These are phyloP conservation scores for Phaenicophaeus curvirostris DNA, from an alignment of 2,797 vertebrate species.

Conservation along the genomic window DNA sequence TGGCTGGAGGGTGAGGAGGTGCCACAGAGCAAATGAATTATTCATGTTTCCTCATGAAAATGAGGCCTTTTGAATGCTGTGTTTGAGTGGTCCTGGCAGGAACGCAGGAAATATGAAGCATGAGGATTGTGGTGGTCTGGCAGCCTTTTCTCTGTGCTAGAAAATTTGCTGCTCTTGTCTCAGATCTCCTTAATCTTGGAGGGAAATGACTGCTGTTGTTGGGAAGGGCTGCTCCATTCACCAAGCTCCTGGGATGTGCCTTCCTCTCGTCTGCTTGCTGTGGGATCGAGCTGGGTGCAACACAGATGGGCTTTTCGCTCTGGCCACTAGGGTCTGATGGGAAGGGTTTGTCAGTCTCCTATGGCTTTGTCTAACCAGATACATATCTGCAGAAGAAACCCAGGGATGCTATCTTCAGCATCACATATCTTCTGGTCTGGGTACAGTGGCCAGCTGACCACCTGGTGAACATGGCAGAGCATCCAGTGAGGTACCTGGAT, in stretches of 20 bases:
- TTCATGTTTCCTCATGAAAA: background rate
- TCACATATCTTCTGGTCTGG: background rate
- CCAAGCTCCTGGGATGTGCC: background rate
- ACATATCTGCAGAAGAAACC: background rate
- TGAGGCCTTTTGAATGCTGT: background rate
- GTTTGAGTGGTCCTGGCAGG: background rate
- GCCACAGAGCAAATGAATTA: background rate
- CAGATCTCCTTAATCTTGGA: background rate
- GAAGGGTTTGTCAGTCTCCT: background rate
- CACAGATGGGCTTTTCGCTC: background rate
- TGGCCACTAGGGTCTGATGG: background rate
- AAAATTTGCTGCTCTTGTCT: background rate
- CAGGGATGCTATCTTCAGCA: background rate
- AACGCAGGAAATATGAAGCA: background rate
- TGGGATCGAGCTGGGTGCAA: fast-evolving
- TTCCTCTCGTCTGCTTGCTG: background rate
- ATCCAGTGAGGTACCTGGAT: background rate
- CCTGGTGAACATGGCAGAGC: background rate
- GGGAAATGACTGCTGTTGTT: background rate
- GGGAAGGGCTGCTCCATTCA: background rate
- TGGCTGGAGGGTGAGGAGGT: fast-evolving
- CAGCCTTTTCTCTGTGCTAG: background rate
- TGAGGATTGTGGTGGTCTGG: background rate
- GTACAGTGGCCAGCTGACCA: fast-evolving
- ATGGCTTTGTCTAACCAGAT: background rate